Percentiles rank a stretch among this genome's conserved stretches.
phyloP scores from a whole-genome alignment of 2,888 invertebrate genomes.

The Hanleya hanleyi region DNA sequence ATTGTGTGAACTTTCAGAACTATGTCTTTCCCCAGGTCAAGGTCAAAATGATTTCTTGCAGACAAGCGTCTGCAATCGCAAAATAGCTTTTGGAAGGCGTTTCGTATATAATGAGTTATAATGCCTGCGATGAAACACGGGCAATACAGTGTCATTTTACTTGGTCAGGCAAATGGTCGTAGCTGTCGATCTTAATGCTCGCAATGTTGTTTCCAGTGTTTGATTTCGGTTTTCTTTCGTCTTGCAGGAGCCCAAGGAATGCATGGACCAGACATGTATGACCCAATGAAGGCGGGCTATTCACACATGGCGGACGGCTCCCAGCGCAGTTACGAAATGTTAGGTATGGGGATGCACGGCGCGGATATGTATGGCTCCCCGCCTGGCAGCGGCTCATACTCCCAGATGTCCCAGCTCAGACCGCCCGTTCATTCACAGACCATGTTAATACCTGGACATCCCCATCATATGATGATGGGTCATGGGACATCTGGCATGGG shows the following conservation, averaged over 20 bases:
- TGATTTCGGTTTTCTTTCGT: too few species aligned
- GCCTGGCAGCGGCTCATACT: conserved; percentile 68
- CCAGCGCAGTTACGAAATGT: conserved; percentile 63
- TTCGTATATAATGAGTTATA: too few species aligned
- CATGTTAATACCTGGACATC: conserved; percentile 75
- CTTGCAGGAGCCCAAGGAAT: conserved; percentile 61
- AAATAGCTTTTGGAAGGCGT: too few species aligned
- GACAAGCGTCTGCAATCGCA: too few species aligned
- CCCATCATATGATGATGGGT: conserved; percentile 76
- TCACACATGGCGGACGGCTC: conserved; percentile 60
- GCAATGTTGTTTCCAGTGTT: too few species aligned
- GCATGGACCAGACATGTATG: conserved; percentile 65
- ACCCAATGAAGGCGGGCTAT: conserved; percentile 68
- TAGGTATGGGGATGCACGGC: conserved; percentile 62
- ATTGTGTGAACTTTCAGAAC: too few species aligned
- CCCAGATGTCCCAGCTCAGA: conserved; percentile 74
- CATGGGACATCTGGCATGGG: conserved; percentile 71
- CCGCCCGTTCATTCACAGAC: conserved; percentile 75
- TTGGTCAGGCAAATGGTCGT: too few species aligned
- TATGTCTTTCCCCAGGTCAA: too few species aligned
- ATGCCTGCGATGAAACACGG: too few species aligned
- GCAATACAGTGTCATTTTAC: too few species aligned
- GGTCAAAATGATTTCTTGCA: too few species aligned
- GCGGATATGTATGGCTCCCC: conserved; percentile 71
- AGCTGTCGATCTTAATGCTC: too few species aligned